phyloP scores from a whole-genome alignment of 1,140 invertebrate species.

The Leptinotarsa lineolata region DNA sequence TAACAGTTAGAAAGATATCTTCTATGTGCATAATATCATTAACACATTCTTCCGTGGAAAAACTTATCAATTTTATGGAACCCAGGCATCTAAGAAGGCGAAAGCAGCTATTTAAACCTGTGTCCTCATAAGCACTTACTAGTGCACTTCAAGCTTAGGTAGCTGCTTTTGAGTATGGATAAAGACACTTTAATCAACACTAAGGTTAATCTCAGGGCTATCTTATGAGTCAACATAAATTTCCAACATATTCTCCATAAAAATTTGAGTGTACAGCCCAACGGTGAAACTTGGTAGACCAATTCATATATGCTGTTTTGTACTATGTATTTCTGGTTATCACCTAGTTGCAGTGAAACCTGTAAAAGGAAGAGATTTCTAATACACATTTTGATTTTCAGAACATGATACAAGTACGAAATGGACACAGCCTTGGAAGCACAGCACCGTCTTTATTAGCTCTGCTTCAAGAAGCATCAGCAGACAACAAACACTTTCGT shows the following conservation, averaged over 20 bases:
- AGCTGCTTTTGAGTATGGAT: background rate
- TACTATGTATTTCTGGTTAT: no score
- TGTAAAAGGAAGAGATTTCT: background rate
- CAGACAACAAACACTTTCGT: slow-evolving; percentile 39
- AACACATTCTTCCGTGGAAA: background rate
- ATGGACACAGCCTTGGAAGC: slow-evolving; percentile 39
- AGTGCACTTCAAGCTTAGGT: background rate
- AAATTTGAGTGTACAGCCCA: no score
- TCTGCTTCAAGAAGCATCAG: slow-evolving; percentile 40
- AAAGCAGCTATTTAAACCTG: background rate
- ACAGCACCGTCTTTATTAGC: slow-evolving; percentile 33
- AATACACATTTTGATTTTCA: slow-evolving; percentile 29
- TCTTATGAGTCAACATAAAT: no score
- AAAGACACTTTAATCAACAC: background rate
- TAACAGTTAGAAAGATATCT: no score
- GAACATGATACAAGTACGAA: slow-evolving; percentile 40
- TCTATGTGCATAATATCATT: no score
- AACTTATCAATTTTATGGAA: background rate
- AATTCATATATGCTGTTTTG: no score
- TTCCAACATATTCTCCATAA: no score
- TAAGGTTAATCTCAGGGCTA: background rate
- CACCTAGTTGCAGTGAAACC: no score
- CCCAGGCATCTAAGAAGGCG: background rate
- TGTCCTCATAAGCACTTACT: background rate
- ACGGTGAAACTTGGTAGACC: no score